Evolutionary conservation across 2,797 vertebrate species (phyloP).

Genomic region (Synaphobranchus kaupii): DNA sequence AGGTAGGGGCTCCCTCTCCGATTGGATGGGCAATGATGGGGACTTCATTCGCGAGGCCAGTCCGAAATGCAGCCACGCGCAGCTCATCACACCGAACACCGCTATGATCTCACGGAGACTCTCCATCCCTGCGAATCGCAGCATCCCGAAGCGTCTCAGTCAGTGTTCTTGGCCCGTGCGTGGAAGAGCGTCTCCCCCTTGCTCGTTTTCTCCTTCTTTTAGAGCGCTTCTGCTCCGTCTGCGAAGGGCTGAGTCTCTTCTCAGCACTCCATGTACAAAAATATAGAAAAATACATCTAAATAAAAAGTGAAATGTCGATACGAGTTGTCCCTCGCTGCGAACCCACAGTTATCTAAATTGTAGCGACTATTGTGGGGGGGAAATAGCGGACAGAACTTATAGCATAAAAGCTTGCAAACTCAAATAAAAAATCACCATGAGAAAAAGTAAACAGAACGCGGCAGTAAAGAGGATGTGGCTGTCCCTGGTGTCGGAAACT

Average conservation of each 20-base stretch:
- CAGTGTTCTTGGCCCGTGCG: not conserved
- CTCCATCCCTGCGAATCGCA: slow-evolving; percentile 63
- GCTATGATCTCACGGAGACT: slow-evolving; percentile 49
- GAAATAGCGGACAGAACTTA: not conserved
- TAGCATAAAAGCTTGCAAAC: not conserved
- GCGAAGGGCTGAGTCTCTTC: not conserved
- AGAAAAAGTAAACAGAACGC: slow-evolving; percentile 2
- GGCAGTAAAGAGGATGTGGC: slow-evolving; percentile 22
- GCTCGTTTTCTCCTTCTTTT: not conserved
- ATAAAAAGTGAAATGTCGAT: not conserved
- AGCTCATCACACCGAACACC: slow-evolving; percentile 68
- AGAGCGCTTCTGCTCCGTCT: slow-evolving; percentile 12
- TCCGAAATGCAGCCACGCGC: slow-evolving; percentile 67
- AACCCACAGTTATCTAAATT: not conserved
- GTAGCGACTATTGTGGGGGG: not conserved
- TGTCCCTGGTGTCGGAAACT: slow-evolving; percentile 42
- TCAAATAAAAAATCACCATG: not conserved
- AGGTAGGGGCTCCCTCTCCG: slow-evolving; percentile 84
- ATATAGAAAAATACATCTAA: not conserved
- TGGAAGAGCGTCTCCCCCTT: not conserved
- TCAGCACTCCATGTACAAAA: slow-evolving; percentile 16
- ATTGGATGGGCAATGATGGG: slow-evolving; percentile 85
- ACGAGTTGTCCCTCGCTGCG: not conserved
- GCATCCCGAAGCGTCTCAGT: slow-evolving; percentile 35
- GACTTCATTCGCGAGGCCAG: slow-evolving; percentile 75